Conservation (phyloP, 2,797 vertebrate species). For the Delichon dasypus region DNA sequence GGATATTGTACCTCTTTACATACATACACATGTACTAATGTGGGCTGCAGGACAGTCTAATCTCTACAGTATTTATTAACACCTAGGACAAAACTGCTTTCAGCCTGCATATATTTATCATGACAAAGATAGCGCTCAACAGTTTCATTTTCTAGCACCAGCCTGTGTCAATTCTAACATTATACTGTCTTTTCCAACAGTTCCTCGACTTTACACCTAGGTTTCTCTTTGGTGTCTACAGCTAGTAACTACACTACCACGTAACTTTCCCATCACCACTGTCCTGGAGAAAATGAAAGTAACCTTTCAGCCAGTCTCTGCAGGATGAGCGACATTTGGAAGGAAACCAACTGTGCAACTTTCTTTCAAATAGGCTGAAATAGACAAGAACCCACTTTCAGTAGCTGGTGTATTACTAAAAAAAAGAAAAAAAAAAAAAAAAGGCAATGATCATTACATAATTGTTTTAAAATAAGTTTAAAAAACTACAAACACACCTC, state of each 20-base stretch:
- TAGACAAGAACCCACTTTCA: not conserved
- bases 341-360: not conserved
- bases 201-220: not conserved
- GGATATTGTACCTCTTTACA: not conserved
- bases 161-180: not conserved
- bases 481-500: not conserved
- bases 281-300: not conserved
- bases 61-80: not conserved
- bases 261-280: not conserved
- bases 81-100: not conserved
- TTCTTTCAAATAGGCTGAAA: not conserved
- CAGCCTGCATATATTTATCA: not conserved
- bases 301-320: not conserved
- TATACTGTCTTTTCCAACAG: not conserved
- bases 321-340: not conserved
- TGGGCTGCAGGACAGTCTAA: not conserved
- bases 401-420: not conserved
- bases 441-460: not conserved
- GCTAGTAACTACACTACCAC: not conserved
- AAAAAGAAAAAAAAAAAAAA: not conserved
- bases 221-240: not conserved
- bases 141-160: not conserved
- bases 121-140: not conserved
- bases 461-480: not conserved
- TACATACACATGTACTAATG: accelerated